Evolutionary conservation across 2,888 invertebrate genomes (phyloP), one percentile per base, ranked within the genome.

Genomic region (Netelia melanura): DNA sequence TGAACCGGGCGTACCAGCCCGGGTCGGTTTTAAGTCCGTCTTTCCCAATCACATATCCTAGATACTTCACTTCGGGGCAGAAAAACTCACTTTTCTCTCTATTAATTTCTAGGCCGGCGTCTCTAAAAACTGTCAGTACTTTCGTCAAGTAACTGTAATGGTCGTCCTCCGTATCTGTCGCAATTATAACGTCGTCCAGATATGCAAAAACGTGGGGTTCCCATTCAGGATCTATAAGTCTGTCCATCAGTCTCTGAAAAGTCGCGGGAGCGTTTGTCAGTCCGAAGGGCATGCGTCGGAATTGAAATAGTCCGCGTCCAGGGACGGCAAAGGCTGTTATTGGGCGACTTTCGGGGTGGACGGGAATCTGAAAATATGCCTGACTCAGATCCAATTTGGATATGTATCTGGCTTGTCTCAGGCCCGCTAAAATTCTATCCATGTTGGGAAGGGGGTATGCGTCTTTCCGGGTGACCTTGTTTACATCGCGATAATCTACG

Each of bases 11-110:
- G n/a, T 54, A 54, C 54, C 2, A 11, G 3, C 54, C 54, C 0
- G 68, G 77, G 54, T 86, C 77, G 0, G 74, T 43, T 5, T 43
- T 44, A 0, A 86, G 44, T 21, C 83, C 75, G 1, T 81, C 25
- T 0, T 3, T 17, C 0, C 58, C 48, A 6, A 82, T 17, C 0
- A 68, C 25, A 43, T 82, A 85, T 0, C 82, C 82, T 0, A 83
- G 54, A 17, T 81, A 85, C 9, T 87, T 14, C 23, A 89, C 86
- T 17, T 87, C 87, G 0, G 86, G 83, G 10, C 76, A 81, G 52
- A 83, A 52, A 6, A 83, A 83, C 0, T 75, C 75, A 10, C 75
- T 75, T 21, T 80, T 83, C 0, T 83, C 72, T 2, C 48, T 54
- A 14, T 80, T 81, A 0, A 84, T 81, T 5, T 56, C n/a, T 14